These are phyloP conservation scores for Hanleya hanleyi DNA, from an alignment of 2,888 invertebrate species.

Conservation along the genomic window DNA sequence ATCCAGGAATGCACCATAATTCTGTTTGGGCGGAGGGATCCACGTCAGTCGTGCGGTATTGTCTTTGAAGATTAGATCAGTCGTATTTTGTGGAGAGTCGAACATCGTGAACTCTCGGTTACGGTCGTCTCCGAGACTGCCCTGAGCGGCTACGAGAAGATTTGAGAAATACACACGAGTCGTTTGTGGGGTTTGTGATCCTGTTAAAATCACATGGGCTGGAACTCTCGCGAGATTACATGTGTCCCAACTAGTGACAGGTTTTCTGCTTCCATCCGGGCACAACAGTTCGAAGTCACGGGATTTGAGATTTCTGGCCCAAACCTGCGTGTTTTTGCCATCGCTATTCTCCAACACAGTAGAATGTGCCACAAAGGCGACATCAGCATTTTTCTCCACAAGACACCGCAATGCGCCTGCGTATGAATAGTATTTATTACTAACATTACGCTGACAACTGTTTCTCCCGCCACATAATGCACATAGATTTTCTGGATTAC, in stretches of 20 bases:
- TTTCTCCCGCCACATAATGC: conserved; percentile 74
- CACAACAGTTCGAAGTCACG: conserved; percentile 30
- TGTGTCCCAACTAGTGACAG: conserved; percentile 83
- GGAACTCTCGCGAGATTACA: conserved; percentile 92
- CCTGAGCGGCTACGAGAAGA: conserved; percentile 78
- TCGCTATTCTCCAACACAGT: conserved; percentile 77
- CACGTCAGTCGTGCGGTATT: conserved; percentile 88
- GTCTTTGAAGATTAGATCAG: conserved; percentile 96
- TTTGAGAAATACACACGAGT: conserved; percentile 89
- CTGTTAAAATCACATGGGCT: conserved; percentile 89
- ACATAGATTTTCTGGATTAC: conserved; percentile 76
- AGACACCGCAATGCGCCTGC: conserved; percentile 84
- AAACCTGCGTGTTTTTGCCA: conserved; percentile 49
- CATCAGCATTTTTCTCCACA: conserved; percentile 87
- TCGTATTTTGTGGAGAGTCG: conserved; percentile 84
- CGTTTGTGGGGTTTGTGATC: conserved; percentile 81
- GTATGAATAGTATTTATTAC: conserved; percentile 79
- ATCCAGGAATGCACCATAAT: conserved; percentile 47
- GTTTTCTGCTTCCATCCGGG: conserved; percentile 82
- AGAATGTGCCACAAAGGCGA: conserved; percentile 83
- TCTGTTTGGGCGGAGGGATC: conserved; percentile 77
- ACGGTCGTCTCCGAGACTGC: conserved; percentile 31
- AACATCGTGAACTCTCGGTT: conserved; percentile 87
- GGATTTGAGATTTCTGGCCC: conserved; percentile 9
- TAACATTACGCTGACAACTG: conserved; percentile 50